Conservation (phyloP, 2,888 invertebrate genomes). For the Drosophila fungiperda region DNA sequence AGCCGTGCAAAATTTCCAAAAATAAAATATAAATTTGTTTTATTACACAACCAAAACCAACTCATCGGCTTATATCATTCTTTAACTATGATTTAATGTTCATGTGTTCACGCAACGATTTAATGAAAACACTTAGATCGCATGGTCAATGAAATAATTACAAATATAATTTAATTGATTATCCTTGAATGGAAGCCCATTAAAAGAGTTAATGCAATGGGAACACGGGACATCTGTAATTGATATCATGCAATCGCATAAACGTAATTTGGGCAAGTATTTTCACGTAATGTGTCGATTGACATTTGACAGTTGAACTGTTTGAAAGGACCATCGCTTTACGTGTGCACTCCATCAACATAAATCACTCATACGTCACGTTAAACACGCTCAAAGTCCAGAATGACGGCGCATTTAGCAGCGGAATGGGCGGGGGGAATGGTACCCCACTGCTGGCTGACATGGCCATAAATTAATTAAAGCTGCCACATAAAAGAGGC, state of each 20-base stretch:
- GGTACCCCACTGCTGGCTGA: conserved; percentile 31
- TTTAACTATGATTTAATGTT: not conserved
- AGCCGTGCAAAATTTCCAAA: not conserved
- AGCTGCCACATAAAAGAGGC: conserved; percentile 43
- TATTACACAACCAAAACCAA: not conserved
- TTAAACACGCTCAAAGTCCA: conserved; percentile 74
- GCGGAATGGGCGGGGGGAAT: not conserved
- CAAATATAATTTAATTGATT: not conserved
- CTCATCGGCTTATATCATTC: not conserved
- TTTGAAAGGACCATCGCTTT: conserved; percentile 47
- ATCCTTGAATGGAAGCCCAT: not conserved
- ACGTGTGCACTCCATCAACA: conserved; percentile 67
- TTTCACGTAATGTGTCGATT: conserved; percentile 44
- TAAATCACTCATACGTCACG: conserved; percentile 78
- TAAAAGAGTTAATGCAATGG: not conserved
- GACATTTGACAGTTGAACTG: conserved; percentile 60
- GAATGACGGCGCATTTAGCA: conserved; percentile 65
- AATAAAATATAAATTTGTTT: not conserved
- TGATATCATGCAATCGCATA: not conserved
- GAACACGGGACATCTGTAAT: not conserved
- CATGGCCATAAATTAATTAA: conserved; percentile 78
- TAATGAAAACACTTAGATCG: not conserved
- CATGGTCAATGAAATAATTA: not conserved
- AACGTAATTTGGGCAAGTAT: conserved; percentile 1
- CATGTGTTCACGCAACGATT: too few relatives aligned